phyloP scores from a whole-genome alignment of 2,888 invertebrate species.

The Lithosia quadra region DNA sequence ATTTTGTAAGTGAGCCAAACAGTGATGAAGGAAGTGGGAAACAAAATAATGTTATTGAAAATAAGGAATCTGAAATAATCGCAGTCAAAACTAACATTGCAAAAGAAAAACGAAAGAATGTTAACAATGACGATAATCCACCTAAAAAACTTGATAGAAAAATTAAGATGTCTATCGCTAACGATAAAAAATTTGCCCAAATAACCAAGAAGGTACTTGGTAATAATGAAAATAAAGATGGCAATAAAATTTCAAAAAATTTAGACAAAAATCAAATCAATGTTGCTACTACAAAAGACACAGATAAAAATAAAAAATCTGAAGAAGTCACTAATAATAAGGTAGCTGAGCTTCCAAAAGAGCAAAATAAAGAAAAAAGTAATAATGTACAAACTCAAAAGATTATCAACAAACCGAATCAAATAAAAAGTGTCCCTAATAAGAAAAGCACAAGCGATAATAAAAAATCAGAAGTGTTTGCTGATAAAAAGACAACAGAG shows the following conservation, averaged over 20 bases:
- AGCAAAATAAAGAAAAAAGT: slow-evolving; percentile 5
- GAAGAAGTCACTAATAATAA: slow-evolving; percentile 7
- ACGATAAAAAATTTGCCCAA: slow-evolving; percentile 18
- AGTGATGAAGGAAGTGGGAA: background rate
- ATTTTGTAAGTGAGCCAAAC: background rate
- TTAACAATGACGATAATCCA: slow-evolving; percentile 2
- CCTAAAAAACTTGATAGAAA: slow-evolving; percentile 18
- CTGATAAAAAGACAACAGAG: background rate
- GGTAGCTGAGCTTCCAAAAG: slow-evolving; percentile 7
- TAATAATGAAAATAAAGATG: slow-evolving; percentile 6
- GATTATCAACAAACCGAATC: background rate
- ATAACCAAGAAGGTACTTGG: slow-evolving; percentile 16
- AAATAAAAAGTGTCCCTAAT: background rate
- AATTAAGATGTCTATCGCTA: slow-evolving; percentile 20
- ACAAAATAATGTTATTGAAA: slow-evolving; percentile 4
- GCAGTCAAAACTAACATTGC: background rate
- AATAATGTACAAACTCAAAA: background rate
- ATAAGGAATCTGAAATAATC: background rate
- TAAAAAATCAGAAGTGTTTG: background rate
- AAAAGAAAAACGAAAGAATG: slow-evolving; percentile 11
- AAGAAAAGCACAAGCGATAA: background rate
- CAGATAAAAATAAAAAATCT: background rate
- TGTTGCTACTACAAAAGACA: slow-evolving; percentile 21
- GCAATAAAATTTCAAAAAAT: slow-evolving; percentile 8
- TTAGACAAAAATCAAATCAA: slow-evolving; percentile 8